Percentiles rank a stretch among this genome's conserved stretches.
Evolutionary conservation across 2,797 vertebrate genomes (phyloP).

Genomic region (Pangasius larnaudii): DNA sequence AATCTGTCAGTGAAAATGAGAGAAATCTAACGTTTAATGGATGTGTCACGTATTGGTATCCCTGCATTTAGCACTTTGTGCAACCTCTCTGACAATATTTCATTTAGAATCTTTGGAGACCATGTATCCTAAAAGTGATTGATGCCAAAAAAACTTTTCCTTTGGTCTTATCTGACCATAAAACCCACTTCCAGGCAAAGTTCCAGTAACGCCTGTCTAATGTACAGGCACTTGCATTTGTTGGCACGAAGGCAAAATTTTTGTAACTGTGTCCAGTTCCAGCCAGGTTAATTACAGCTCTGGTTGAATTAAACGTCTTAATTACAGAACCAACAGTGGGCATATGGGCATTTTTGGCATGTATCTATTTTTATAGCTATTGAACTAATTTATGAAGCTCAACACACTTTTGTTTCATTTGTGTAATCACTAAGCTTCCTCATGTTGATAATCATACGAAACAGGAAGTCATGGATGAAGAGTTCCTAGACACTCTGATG

Average conservation of each 20-base stretch:
- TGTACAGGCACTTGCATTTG: not conserved
- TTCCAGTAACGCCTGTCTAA: not conserved
- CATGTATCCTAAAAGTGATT: not conserved
- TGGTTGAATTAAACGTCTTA: not conserved
- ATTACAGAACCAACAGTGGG: not conserved
- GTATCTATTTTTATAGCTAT: not conserved
- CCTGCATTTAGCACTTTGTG: not conserved
- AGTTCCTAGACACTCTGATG: not conserved
- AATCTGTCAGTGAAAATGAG: not conserved
- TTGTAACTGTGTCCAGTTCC: not conserved
- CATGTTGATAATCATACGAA: not conserved
- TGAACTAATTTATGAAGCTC: not conserved
- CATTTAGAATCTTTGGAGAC: not conserved
- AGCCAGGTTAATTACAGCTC: not conserved
- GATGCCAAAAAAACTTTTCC: not conserved
- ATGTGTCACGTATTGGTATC: not conserved
- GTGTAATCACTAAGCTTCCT: not conserved
- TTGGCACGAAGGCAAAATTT: not conserved
- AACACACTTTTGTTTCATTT: not conserved
- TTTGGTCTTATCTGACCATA: not conserved
- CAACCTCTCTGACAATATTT: not conserved
- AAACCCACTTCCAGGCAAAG: not conserved
- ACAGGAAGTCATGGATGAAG: not conserved
- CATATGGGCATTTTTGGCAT: not conserved
- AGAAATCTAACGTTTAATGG: not conserved